A percentile compares a stretch with the other conserved stretches of the same genome.
These are phyloP conservation scores for Drosophila pseudotakahashii DNA, from an alignment of 2,888 invertebrate species.

Conservation along the genomic window DNA sequence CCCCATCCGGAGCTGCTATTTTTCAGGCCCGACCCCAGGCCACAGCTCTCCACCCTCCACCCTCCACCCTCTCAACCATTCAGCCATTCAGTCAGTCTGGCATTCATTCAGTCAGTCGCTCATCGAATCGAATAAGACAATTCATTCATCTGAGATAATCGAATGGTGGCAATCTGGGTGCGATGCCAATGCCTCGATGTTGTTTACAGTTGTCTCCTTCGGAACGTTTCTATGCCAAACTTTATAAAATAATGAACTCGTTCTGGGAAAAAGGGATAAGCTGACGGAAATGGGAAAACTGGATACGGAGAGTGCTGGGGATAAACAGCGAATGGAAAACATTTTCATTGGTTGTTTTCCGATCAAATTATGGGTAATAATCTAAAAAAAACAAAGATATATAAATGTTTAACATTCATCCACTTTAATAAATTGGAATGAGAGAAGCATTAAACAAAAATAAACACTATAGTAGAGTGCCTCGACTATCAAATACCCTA, in stretches of 20 bases:
- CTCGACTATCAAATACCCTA: too few relatives aligned
- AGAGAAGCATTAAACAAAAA: not conserved
- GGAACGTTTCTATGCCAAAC: constrained; percentile 29
- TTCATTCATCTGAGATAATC: constrained; percentile 78
- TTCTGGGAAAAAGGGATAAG: constrained; percentile 3
- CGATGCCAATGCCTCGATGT: constrained; percentile 54
- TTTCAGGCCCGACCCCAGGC: constrained; percentile 18
- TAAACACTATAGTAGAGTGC: too few relatives aligned
- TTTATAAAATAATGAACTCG: constrained; percentile 40
- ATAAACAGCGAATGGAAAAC: constrained; percentile 7
- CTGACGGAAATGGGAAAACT: constrained; percentile 1
- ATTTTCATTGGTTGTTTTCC: constrained; percentile 17
- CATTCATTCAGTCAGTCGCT: constrained; percentile 33
- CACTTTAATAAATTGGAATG: constrained; percentile 9
- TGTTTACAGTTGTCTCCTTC: constrained; percentile 59
- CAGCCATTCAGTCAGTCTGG: constrained; percentile 10
- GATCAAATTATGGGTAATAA: constrained; percentile 16
- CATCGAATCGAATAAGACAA: constrained; percentile 77
- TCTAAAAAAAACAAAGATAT: not conserved
- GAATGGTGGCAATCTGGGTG: constrained; percentile 68
- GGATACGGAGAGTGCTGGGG: constrained; percentile 9
- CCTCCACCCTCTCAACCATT: constrained; percentile 17
- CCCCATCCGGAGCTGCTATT: constrained; percentile 25
- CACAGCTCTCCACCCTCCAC: not conserved
- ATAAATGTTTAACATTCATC: constrained; percentile 3